phyloP scores from a whole-genome alignment of 2,888 invertebrate genomes.

The Leptothorax acervorum region DNA sequence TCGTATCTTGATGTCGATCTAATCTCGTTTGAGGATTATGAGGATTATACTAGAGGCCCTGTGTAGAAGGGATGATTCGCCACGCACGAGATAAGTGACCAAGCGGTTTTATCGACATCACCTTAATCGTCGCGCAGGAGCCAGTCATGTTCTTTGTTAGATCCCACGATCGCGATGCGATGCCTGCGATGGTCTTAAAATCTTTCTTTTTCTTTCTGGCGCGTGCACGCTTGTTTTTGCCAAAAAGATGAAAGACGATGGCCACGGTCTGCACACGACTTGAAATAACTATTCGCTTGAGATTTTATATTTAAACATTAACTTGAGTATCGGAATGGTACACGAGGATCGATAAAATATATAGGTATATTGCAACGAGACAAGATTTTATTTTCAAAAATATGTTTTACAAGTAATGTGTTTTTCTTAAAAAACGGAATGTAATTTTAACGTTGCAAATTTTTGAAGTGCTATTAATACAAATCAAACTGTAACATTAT shows the following conservation, averaged over 20 bases:
- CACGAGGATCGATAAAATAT: neutral
- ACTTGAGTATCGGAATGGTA: neutral
- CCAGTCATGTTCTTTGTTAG: conserved; percentile 53
- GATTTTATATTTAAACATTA: neutral
- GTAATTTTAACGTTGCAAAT: neutral
- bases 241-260: neutral
- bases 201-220: neutral
- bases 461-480: neutral
- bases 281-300: conserved; percentile 17
- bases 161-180: conserved; percentile 13
- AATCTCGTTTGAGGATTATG: conserved; percentile 58
- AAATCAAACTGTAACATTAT: neutral
- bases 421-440: neutral
- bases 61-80: conserved; percentile 52
- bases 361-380: neutral
- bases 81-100: conserved; percentile 62
- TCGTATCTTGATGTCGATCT: conserved; percentile 56
- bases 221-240: neutral
- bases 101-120: conserved; percentile 53
- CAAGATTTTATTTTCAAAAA: neutral
- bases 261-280: neutral
- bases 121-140: conserved; percentile 43
- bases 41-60: conserved; percentile 50
- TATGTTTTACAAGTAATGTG: neutral
- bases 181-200: neutral